Evolutionary conservation across 2,888 invertebrate species (phyloP), one percentile per base, ranked within the genome.

Genomic region (Sesia apiformis): DNA sequence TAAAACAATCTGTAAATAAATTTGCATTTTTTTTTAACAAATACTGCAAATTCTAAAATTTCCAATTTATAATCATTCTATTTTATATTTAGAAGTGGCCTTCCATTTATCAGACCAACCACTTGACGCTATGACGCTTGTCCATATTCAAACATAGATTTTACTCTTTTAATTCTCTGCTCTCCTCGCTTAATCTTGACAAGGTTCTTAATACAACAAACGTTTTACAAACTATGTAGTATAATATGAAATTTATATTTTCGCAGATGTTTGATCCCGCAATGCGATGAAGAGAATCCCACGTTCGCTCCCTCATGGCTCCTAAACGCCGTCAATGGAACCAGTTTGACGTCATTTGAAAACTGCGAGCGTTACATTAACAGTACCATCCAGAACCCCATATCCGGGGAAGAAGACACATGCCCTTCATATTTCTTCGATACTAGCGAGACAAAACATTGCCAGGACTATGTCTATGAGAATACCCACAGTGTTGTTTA

Each of bases 401-500:
- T 50, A 4, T 6, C 40, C 39, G 5, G n/a, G 51, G 23, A 39
- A n/a, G 49, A 39, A 0, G 73, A 60, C 6, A 70, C 72, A 51
- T 88, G 88, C 39, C 84, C 85, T 1, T 70, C 76, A 0, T 56
- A 60, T 0, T 72, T 78, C 59, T 89, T 89, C 63, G 70, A 86
- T 62, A 58, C 55, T 4, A 56, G 65, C 3, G 60, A 56, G 3
- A 75, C 67, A 0, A 65, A 68, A 52, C 57, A 59, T 0, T 89
- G 88, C 55, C 63, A 78, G 3, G 61, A 58, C 0, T 79, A 76
- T 39, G 80, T 89, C 3, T 87, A 86, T 54, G 71, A 85, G 62
- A 74, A 88, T 54, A 72, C 70, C 3, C 65, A 79, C 43, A 83
- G 76, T 52, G 83, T 87, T 1, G 88, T 87, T 0, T 82, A 87